These are phyloP conservation scores for Puma concolor DNA, from an alignment of 2,113 vertebrate species.

Conservation along the genomic window DNA sequence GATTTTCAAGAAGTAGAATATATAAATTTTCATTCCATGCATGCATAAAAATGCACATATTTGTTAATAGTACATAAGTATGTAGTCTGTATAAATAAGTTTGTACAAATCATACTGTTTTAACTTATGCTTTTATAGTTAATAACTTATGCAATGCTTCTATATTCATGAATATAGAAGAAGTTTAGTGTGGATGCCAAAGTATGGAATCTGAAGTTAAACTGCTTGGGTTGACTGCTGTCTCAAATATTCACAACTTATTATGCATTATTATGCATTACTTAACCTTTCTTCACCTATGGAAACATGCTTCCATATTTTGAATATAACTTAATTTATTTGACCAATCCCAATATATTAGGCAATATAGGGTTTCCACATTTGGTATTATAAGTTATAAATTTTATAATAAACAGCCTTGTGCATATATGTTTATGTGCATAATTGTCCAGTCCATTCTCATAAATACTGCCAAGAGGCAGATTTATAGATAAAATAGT, in stretches of 20 bases:
- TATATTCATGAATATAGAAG: neutral
- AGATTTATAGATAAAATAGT: neutral
- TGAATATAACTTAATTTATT: neutral
- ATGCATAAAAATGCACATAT: neutral
- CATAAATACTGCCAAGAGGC: neutral
- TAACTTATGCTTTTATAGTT: neutral
- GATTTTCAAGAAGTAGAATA: neutral
- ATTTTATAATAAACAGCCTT: neutral
- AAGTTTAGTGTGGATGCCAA: neutral
- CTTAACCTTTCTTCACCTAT: neutral
- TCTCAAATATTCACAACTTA: neutral
- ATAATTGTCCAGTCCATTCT: neutral
- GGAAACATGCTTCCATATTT: neutral
- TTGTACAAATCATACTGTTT: neutral
- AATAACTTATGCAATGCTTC: neutral
- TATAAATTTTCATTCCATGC: neutral
- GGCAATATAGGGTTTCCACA: neutral
- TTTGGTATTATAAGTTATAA: neutral
- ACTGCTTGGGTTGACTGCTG: neutral
- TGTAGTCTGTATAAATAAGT: neutral
- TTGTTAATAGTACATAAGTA: neutral
- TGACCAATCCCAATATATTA: neutral
- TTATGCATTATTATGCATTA: neutral
- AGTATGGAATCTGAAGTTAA: neutral
- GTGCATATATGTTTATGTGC: neutral